Conservation (phyloP, 2,797 vertebrate species). For the Prionace glauca region DNA sequence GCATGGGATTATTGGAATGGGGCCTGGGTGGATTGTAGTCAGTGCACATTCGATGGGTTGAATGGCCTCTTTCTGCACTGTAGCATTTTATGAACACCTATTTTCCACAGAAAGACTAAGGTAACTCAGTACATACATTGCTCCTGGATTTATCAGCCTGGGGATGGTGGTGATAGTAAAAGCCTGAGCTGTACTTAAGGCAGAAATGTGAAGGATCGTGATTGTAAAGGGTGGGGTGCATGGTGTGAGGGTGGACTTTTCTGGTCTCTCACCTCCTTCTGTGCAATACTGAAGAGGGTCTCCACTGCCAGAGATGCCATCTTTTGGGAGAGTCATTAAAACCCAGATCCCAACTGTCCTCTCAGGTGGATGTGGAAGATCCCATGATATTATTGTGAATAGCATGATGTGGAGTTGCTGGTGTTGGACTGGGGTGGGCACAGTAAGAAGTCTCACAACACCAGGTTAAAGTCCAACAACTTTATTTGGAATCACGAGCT, state of each 20-base stretch:
- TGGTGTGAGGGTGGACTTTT: neutral
- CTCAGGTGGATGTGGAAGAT: neutral
- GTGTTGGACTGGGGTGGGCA: no score
- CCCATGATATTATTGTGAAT: neutral
- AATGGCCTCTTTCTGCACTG: no score
- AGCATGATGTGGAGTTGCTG: no score
- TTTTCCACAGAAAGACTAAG: neutral
- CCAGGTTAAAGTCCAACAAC: no score
- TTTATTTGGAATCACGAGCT: no score
- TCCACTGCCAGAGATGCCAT: neutral
- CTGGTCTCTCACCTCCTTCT: neutral
- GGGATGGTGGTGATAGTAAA: neutral
- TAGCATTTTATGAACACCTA: neutral
- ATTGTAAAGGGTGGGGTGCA: no score
- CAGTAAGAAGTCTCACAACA: no score
- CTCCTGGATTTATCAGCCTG: neutral
- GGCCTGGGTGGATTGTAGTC: no score
- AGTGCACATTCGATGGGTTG: no score
- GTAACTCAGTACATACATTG: neutral
- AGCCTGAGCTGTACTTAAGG: neutral
- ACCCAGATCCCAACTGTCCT: neutral
- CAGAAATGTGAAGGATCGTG: neutral
- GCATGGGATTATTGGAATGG: no score
- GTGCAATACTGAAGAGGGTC: neutral
- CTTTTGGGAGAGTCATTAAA: neutral